These are phyloP conservation scores for Scleropages formosus DNA, from an alignment of 2,797 vertebrate genomes.

Conservation along the genomic window DNA sequence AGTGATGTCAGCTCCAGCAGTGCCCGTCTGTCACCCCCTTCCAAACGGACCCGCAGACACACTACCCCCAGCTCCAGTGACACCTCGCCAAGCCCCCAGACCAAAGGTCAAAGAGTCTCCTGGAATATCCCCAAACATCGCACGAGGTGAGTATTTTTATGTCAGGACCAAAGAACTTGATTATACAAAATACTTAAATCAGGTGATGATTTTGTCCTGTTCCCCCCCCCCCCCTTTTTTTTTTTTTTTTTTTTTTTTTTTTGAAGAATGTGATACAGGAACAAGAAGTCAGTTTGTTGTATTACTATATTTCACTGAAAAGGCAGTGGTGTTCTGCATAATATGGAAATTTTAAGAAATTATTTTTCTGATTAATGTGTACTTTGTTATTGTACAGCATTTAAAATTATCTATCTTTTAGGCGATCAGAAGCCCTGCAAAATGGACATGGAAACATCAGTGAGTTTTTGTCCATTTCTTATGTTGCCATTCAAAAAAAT, in stretches of 20 bases:
- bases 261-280: neutral
- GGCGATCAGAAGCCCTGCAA: constrained; percentile 91
- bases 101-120: constrained; percentile 85
- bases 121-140: constrained; percentile 87
- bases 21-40: constrained; percentile 83
- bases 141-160: constrained; percentile 81
- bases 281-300: neutral
- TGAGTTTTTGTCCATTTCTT: constrained; percentile 63
- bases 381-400: neutral
- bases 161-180: neutral
- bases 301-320: neutral
- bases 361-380: neutral
- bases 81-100: constrained; percentile 86
- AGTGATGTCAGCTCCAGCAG: constrained; percentile 90
- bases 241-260: neutral
- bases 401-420: constrained; percentile 59
- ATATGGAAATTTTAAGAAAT: too few relatives aligned
- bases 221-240: constrained; percentile 3
- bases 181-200: too few relatives aligned
- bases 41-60: constrained; percentile 88
- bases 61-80: constrained; percentile 89
- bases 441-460: constrained; percentile 89
- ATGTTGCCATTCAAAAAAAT: too few relatives aligned
- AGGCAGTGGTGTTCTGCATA: too few relatives aligned
- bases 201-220: too few relatives aligned